Conservation (phyloP, 1,140 invertebrate species). For the Zaprionus davidi region DNA sequence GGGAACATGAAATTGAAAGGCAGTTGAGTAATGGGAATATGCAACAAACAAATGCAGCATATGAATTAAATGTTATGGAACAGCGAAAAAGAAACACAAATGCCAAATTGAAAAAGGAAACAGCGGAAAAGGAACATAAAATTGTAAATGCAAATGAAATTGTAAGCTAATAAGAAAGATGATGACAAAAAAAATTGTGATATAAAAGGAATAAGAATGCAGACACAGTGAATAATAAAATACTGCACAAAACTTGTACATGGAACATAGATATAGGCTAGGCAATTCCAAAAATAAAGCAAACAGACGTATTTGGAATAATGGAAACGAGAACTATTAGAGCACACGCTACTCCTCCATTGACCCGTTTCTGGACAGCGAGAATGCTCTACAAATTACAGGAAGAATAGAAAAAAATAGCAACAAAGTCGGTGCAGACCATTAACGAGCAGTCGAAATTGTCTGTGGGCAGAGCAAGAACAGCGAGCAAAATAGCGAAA, state of each 20-base stretch:
- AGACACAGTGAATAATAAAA: too few relatives aligned
- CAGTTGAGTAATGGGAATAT: not conserved
- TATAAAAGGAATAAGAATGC: too few relatives aligned
- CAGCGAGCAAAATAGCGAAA: constrained; percentile 7
- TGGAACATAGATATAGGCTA: too few relatives aligned
- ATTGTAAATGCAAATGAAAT: too few relatives aligned
- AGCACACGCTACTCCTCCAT: constrained; percentile 18
- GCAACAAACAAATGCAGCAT: not conserved
- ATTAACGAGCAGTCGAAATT: constrained; percentile 54
- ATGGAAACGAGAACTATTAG: not conserved
- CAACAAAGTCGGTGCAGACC: constrained; percentile 56
- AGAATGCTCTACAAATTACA: constrained; percentile 67
- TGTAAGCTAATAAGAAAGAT: too few relatives aligned
- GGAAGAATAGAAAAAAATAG: constrained; percentile 32
- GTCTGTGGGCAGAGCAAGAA: constrained; percentile 32
- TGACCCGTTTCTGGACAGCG: not conserved
- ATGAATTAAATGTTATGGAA: not conserved
- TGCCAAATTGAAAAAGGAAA: not conserved
- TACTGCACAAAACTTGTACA: too few relatives aligned
- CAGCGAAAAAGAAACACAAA: not conserved
- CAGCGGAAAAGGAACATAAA: not conserved
- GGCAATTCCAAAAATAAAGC: not conserved
- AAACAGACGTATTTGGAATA: not conserved
- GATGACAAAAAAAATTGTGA: too few relatives aligned
- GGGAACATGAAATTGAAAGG: not conserved